phyloP scores from a whole-genome alignment of 2,888 invertebrate species.

The Ectobius pallidus region DNA sequence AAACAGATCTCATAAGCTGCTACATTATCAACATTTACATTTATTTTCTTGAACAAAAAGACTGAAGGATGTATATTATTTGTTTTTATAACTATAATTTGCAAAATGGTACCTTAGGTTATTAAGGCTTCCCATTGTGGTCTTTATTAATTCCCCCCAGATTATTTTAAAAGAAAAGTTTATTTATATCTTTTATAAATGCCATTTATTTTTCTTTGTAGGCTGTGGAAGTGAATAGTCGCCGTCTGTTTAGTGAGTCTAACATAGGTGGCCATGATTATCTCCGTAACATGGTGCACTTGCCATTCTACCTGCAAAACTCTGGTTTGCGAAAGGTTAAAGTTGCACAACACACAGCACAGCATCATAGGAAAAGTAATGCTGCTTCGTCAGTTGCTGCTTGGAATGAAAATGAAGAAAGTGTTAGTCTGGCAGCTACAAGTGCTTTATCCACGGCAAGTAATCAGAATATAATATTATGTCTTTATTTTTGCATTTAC shows the following conservation, averaged over 20 bases:
- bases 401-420: constrained; percentile 63
- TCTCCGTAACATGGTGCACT: constrained; percentile 92
- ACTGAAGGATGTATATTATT: too few relatives aligned
- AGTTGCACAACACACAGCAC: constrained; percentile 81
- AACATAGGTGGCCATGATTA: constrained; percentile 96
- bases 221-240: constrained; percentile 90
- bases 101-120: too few relatives aligned
- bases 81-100: too few relatives aligned
- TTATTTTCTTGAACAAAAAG: too few relatives aligned
- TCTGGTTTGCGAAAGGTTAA: constrained; percentile 90
- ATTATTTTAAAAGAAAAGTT: too few relatives aligned
- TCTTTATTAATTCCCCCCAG: too few relatives aligned
- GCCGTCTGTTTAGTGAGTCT: constrained; percentile 85
- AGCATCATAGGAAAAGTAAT: constrained; percentile 57
- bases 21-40: too few relatives aligned
- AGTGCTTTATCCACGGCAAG: constrained; percentile 59
- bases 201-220: constrained; percentile 49
- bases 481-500: too few relatives aligned
- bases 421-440: constrained; percentile 53
- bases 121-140: too few relatives aligned
- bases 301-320: constrained; percentile 98
- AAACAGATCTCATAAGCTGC: too few relatives aligned
- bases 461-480: too few relatives aligned
- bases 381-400: constrained; percentile 44
- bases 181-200: too few relatives aligned